Percentiles rank a stretch among this genome's conserved stretches.
These are phyloP conservation scores for Catamblyrhynchus diadema DNA, from an alignment of 2,797 vertebrate genomes.

Conservation along the genomic window DNA sequence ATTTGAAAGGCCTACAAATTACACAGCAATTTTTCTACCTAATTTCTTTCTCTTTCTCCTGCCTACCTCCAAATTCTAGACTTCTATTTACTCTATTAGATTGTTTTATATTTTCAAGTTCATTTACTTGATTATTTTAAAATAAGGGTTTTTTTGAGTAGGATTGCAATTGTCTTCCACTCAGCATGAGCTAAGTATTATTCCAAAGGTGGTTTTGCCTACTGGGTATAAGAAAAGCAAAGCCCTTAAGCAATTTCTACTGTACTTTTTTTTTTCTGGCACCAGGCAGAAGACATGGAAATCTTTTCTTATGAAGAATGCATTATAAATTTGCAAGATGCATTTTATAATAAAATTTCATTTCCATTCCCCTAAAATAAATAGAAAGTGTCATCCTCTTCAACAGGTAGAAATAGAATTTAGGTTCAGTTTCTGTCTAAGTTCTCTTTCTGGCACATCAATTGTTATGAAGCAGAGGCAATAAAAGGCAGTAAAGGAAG, in stretches of 20 bases:
- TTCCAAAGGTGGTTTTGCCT: neutral
- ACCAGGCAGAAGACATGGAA: neutral
- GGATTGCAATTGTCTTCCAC: neutral
- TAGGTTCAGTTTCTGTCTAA: neutral
- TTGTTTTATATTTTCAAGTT: neutral
- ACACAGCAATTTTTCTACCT: neutral
- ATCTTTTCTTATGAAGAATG: neutral
- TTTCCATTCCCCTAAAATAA: neutral
- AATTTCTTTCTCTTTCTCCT: neutral
- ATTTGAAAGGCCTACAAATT: constrained; percentile 6
- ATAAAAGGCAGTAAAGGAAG: neutral
- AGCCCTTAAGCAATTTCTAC: neutral
- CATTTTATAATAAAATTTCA: neutral
- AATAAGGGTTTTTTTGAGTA: neutral
- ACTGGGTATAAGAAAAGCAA: neutral
- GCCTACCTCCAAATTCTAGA: neutral
- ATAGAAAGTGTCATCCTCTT: neutral
- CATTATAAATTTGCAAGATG: neutral
- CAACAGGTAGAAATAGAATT: neutral
- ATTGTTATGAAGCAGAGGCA: neutral
- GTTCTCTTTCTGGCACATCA: neutral
- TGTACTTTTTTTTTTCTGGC: neutral
- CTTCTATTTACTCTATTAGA: neutral
- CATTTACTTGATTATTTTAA: neutral
- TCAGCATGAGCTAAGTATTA: neutral